A percentile compares a stretch with the other conserved stretches of the same genome.
These are phyloP conservation scores for Merops nubicus DNA, from an alignment of 2,113 vertebrate species.

Conservation along the genomic window DNA sequence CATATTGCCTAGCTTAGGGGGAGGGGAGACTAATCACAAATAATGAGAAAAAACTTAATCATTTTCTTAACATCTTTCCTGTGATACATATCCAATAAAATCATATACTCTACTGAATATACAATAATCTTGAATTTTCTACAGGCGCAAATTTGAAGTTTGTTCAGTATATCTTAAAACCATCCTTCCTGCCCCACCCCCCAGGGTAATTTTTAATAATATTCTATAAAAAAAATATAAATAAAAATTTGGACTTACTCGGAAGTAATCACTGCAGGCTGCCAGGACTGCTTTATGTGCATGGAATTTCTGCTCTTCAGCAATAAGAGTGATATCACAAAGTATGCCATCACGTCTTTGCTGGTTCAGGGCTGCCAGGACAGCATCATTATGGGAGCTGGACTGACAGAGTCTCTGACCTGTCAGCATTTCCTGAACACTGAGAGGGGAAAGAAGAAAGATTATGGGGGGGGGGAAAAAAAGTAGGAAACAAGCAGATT, in stretches of 20 bases:
- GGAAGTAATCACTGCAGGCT: slow-evolving; percentile 97
- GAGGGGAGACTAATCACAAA: neutral
- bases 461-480: no score
- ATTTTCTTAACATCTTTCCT: neutral
- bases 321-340: slow-evolving; percentile 94
- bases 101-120: neutral
- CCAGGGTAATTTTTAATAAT: neutral
- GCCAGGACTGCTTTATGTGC: slow-evolving; percentile 96
- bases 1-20: neutral
- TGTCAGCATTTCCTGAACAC: slow-evolving; percentile 93
- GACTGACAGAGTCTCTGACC: slow-evolving; percentile 97
- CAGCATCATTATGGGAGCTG: slow-evolving; percentile 91
- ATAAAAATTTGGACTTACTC: slow-evolving; percentile 80
- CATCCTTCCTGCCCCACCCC: no score
- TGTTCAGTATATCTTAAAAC: neutral
- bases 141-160: neutral
- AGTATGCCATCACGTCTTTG: slow-evolving; percentile 94
- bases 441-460: slow-evolving; percentile 50
- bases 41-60: neutral
- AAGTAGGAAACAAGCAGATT: neutral
- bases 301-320: slow-evolving; percentile 95
- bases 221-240: neutral
- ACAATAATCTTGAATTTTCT: neutral
- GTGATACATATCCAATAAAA: neutral
- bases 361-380: slow-evolving; percentile 93